Base-by-base conservation (phyloP, 1,140 invertebrate species). In the Teleogryllus occipitalis region DNA sequence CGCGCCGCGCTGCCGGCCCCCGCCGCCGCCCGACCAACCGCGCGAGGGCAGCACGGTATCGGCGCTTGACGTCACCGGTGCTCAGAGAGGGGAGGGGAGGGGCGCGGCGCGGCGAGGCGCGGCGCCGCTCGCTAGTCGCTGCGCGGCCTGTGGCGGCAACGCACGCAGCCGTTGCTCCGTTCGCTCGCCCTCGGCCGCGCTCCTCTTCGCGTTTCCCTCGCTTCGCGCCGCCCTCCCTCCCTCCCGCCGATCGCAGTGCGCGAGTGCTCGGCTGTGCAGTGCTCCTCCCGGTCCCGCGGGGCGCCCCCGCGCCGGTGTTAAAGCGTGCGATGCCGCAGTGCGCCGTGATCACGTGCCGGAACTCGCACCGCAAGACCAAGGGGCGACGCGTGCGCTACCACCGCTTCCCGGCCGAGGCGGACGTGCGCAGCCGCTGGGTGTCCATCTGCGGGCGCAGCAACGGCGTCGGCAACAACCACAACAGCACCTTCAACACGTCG, bases 321-420 rank as follows among this genome's bases (percentile, higher is more conserved):
- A 14, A 1, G 18, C 54, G 54, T 18, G 54, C 22, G 81, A 90
- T 89, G 89, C 89, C 89, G 82, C 89, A 90, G 86, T 90, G 89
- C 84, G 89, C 89, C 75, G 88, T 90, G 49, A 85, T 86, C 80
- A 88, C 87, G 81, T 90, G 89, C 83, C 88, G 87, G 81, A 90
- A 89, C 82, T 89, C 88, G 82, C 89, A 90, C 83, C 87, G 89
- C 74, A 88, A 88, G 77, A 90, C 89, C 27, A 87, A 89, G 79
- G 88, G 88, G 47, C 86, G 88, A 77, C 86, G 88, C 54, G 87
- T 90, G 76, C 88, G 88, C 47, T 90, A 90, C 84, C 89, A 90
- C 84, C 87, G 89, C 80, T 90, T 90, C 83, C 89, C 89, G 10
- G 87, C 89, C 77, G 89, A 89, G 84, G 85, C 85, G 78, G 86